Evolutionary conservation across 2,888 invertebrate species (phyloP).

Genomic region (Lagria hirta): DNA sequence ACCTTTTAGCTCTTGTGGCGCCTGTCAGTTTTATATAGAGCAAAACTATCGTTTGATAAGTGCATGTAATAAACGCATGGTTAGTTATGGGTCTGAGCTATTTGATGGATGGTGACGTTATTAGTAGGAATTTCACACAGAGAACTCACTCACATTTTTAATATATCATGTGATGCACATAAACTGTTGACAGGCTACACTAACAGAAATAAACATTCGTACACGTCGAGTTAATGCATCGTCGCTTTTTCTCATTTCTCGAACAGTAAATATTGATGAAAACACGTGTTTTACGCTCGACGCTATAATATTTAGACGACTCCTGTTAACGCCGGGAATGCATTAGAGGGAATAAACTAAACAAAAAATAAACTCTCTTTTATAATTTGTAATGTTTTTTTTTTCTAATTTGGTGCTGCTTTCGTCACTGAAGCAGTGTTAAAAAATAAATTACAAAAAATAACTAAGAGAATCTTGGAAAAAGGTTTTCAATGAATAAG

Average conservation of each 20-base stretch:
- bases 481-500: background rate
- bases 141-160: conserved; percentile 30
- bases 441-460: background rate
- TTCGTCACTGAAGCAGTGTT: background rate
- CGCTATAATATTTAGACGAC: conserved; percentile 32
- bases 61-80: conserved; percentile 15
- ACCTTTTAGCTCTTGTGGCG: conserved; percentile 24
- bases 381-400: too few relatives aligned
- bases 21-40: conserved; percentile 29
- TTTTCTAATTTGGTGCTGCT: background rate
- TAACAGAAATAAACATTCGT: conserved; percentile 40
- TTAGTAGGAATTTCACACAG: conserved; percentile 33
- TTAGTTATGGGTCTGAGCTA: conserved; percentile 30
- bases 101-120: conserved; percentile 35
- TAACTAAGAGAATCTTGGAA: background rate
- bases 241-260: conserved; percentile 23
- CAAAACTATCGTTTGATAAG: conserved; percentile 19
- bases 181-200: conserved; percentile 40
- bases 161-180: conserved; percentile 42
- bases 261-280: conserved; percentile 30
- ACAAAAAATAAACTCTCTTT: too few relatives aligned
- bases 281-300: conserved; percentile 38
- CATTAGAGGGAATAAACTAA: too few relatives aligned
- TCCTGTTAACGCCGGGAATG: conserved; percentile 28
- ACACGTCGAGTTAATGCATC: conserved; percentile 31